Evolutionary conservation across 1,140 invertebrate species (phyloP).

Genomic region (Wasmannia auropunctata): DNA sequence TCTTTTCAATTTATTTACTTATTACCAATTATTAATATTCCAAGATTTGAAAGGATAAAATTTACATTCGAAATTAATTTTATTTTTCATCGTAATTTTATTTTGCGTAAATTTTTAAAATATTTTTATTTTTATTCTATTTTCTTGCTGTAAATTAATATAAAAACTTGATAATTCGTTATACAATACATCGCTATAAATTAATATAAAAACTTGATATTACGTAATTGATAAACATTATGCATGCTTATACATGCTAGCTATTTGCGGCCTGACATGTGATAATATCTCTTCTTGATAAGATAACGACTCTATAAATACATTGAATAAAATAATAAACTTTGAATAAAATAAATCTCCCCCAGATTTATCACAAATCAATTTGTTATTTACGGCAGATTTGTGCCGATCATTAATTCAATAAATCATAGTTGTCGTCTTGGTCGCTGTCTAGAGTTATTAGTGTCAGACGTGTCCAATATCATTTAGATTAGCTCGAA

Average conservation of each 20-base stretch:
- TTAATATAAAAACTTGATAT: neutral
- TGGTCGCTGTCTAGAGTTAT: conserved; percentile 23
- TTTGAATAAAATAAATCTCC: neutral
- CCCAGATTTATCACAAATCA: neutral
- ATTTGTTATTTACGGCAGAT: conserved; percentile 28
- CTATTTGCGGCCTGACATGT: neutral
- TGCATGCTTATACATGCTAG: neutral
- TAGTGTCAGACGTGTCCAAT: conserved; percentile 66
- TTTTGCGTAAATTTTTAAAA: neutral
- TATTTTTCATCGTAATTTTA: neutral
- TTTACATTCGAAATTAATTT: neutral
- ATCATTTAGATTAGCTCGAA: conserved; percentile 73
- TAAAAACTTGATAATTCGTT: neutral
- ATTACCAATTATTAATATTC: neutral
- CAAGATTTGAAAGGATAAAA: neutral
- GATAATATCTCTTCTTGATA: neutral
- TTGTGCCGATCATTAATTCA: conserved; percentile 39
- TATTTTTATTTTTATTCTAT: neutral
- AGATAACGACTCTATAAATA: neutral
- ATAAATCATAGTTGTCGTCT: conserved; percentile 41
- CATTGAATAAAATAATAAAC: neutral
- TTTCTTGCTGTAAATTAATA: neutral
- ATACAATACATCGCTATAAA: neutral
- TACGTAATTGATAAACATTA: neutral
- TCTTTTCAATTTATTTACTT: neutral